Conservation (phyloP, 1,140 invertebrate species). For the Aporrectodea caliginosa region DNA sequence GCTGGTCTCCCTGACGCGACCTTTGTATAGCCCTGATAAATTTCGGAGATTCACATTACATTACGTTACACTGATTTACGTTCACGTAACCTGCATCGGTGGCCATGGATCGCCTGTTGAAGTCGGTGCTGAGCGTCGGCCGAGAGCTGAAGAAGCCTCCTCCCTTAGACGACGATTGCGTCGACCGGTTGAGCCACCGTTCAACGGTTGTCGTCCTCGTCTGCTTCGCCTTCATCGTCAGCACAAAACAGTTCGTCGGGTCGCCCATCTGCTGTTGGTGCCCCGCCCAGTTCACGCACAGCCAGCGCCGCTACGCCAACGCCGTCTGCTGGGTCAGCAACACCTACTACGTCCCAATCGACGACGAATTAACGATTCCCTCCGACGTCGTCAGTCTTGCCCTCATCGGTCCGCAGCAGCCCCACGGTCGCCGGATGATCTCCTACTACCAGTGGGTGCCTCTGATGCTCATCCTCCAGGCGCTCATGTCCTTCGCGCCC, state of each 20-base stretch:
- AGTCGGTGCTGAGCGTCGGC: slow-evolving; percentile 29
- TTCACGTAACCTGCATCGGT: too few species aligned
- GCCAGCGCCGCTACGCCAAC: slow-evolving; percentile 45
- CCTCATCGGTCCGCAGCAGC: slow-evolving; percentile 35
- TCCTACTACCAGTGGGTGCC: slow-evolving; percentile 53
- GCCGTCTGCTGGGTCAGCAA: slow-evolving; percentile 57
- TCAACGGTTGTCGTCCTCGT: slow-evolving; percentile 57
- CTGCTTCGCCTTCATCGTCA: slow-evolving; percentile 55
- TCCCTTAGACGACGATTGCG: slow-evolving; percentile 60
- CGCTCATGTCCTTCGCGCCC: slow-evolving; percentile 60
- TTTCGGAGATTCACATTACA: too few species aligned
- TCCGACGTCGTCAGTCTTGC: too few species aligned
- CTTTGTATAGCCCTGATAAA: too few species aligned
- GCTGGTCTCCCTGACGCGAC: too few species aligned
- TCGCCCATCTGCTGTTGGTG: slow-evolving; percentile 57
- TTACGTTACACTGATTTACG: too few species aligned
- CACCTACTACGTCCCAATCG: slow-evolving; percentile 58
- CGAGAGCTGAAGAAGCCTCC: slow-evolving; percentile 25
- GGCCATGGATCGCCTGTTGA: slow-evolving; percentile 35
- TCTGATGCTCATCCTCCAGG: slow-evolving; percentile 59
- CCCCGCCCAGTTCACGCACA: slow-evolving; percentile 43
- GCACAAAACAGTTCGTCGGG: slow-evolving; percentile 57
- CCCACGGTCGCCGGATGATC: background rate
- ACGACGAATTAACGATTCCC: slow-evolving; percentile 57
- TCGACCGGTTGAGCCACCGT: slow-evolving; percentile 58